Evolutionary conservation across 2,888 invertebrate species (phyloP).

Genomic region (Apotomis betuletana): DNA sequence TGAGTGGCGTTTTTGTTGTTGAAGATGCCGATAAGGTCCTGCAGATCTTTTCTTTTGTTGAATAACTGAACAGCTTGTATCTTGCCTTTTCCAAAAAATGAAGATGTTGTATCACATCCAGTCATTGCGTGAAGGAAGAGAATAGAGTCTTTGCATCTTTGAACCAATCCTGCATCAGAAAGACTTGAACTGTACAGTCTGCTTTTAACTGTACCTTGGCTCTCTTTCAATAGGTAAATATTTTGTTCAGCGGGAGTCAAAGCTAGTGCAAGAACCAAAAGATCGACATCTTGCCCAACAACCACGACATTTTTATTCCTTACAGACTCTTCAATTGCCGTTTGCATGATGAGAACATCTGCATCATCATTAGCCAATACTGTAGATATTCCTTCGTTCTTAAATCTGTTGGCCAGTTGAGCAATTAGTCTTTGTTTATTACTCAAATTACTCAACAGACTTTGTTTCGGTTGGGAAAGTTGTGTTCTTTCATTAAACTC

Average conservation of each 20-base stretch:
- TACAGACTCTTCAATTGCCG: constrained; percentile 8
- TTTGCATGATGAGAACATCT: constrained; percentile 14
- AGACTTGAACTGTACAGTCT: constrained; percentile 9
- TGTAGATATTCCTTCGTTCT: constrained; percentile 11
- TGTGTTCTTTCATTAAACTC: constrained; percentile 11
- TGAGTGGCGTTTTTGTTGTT: neutral
- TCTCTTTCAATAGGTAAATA: constrained; percentile 6
- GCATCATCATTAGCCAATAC: constrained; percentile 11
- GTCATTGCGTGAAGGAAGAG: constrained; percentile 19
- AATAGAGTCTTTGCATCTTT: constrained; percentile 21
- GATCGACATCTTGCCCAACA: constrained; percentile 20
- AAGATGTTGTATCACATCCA: constrained; percentile 6
- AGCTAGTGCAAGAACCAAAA: constrained; percentile 17
- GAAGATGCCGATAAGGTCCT: neutral
- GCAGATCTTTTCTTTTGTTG: constrained; percentile 14
- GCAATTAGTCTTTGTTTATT: constrained; percentile 10
- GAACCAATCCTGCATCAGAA: constrained; percentile 15
- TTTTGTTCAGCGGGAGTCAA: constrained; percentile 17
- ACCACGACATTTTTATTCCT: constrained; percentile 20
- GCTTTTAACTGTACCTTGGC: constrained; percentile 6
- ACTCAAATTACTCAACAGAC: constrained; percentile 1
- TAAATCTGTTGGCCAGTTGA: constrained; percentile 18
- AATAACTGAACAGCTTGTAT: constrained; percentile 12
- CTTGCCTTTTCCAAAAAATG: constrained; percentile 16
- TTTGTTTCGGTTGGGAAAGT: constrained; percentile 5